phyloP scores from a whole-genome alignment of 2,797 vertebrate genomes.

The Enteromius afrohamiltoni region DNA sequence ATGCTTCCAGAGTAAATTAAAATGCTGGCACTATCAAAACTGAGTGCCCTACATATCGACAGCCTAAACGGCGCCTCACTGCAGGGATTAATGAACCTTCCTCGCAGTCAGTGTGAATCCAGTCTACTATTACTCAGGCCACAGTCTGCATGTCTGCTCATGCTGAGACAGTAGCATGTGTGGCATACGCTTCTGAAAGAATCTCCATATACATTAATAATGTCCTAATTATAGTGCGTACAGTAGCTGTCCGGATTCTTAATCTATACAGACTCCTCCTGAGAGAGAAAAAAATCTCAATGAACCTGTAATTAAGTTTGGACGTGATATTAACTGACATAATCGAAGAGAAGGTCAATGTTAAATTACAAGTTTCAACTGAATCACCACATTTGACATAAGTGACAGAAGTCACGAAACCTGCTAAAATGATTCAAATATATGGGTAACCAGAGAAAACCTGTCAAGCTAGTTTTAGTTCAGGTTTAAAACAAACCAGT shows the following conservation, averaged over 20 bases:
- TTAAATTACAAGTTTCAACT: neutral
- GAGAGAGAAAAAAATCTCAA: neutral
- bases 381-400: neutral
- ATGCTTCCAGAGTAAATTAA: conserved; percentile 47
- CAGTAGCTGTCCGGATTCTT: neutral
- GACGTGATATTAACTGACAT: neutral
- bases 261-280: neutral
- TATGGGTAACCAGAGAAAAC: too few relatives aligned
- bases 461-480: too few relatives aligned
- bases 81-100: conserved; percentile 42
- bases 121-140: conserved; percentile 34
- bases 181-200: neutral
- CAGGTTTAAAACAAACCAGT: too few relatives aligned
- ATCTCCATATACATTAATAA: neutral
- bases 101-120: conserved; percentile 25
- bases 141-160: conserved; percentile 14
- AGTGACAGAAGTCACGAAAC: neutral
- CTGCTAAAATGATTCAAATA: neutral
- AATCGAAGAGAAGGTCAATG: neutral
- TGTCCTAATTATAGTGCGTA: neutral
- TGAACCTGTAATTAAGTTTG: neutral
- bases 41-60: conserved; percentile 45
- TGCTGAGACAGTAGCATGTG: neutral
- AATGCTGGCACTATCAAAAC: conserved; percentile 48
- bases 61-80: conserved; percentile 37